phyloP scores from a whole-genome alignment of 2,888 invertebrate species.

The Charanyca ferruginea region DNA sequence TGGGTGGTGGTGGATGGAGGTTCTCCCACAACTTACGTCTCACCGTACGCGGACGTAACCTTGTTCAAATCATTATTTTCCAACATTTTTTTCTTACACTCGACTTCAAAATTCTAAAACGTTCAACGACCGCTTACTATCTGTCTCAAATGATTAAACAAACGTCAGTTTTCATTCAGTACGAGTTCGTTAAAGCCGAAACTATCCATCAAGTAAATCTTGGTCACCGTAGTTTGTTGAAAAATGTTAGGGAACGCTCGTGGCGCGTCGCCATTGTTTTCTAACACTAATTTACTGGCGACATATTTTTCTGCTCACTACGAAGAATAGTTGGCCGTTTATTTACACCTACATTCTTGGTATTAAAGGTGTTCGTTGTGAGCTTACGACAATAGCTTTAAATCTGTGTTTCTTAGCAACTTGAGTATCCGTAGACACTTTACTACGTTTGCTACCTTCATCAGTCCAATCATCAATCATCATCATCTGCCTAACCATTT shows the following conservation, averaged over 20 bases:
- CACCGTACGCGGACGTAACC: no score
- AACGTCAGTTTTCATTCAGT: conserved; percentile 33
- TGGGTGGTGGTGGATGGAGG: no score
- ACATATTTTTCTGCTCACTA: conserved; percentile 71
- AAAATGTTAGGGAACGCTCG: conserved; percentile 68
- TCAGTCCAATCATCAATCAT: background rate
- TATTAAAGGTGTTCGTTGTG: conserved; percentile 46
- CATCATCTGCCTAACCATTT: no score
- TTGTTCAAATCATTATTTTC: no score
- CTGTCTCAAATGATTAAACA: conserved; percentile 1
- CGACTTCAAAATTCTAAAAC: no score
- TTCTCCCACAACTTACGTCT: no score
- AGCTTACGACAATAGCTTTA: conserved; percentile 27
- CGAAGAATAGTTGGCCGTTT: conserved; percentile 67
- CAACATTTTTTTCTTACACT: no score
- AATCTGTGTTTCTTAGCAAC: background rate
- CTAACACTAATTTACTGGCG: conserved; percentile 75
- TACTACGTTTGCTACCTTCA: background rate
- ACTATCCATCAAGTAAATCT: conserved; percentile 46
- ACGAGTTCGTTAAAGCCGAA: conserved; percentile 22
- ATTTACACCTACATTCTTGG: conserved; percentile 56
- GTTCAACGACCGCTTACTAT: no score
- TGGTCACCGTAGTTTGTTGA: conserved; percentile 67
- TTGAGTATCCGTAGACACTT: background rate
- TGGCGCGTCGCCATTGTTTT: conserved; percentile 70